Percentiles rank a stretch among this genome's conserved stretches.
Conservation (phyloP, 2,888 invertebrate genomes). For the Cheilosia soror region DNA sequence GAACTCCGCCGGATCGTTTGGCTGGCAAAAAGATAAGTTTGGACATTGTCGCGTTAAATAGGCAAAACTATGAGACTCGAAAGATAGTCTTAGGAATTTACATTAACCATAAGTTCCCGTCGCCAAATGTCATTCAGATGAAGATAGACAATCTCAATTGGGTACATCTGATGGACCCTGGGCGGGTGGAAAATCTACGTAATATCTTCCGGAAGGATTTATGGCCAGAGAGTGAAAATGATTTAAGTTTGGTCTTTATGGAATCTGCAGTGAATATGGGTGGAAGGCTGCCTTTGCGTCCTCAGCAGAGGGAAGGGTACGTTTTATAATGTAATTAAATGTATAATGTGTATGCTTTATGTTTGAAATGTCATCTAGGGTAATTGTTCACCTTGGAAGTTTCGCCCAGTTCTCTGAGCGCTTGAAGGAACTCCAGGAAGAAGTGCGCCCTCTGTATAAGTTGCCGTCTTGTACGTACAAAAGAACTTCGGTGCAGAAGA, state of each 20-base stretch:
- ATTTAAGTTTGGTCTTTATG: slow-evolving; percentile 92
- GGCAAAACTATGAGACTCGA: slow-evolving; percentile 90
- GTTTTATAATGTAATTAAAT: slow-evolving; percentile 1
- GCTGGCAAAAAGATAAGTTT: slow-evolving; percentile 85
- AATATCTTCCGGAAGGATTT: slow-evolving; percentile 91
- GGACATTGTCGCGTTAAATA: slow-evolving; percentile 91
- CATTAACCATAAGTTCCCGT: slow-evolving; percentile 88
- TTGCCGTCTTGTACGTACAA: slow-evolving; percentile 93
- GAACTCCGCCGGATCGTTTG: slow-evolving; percentile 89
- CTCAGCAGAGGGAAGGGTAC: slow-evolving; percentile 93
- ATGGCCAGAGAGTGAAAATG: slow-evolving; percentile 90
- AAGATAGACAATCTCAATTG: slow-evolving; percentile 96
- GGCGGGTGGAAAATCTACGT: slow-evolving; percentile 89
- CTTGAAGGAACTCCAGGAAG: slow-evolving; percentile 86
- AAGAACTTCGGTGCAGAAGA: slow-evolving; percentile 92
- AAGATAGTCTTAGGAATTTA: slow-evolving; percentile 87
- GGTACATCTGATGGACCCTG: slow-evolving; percentile 92
- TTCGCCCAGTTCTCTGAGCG: slow-evolving; percentile 88
- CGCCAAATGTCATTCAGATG: slow-evolving; percentile 91
- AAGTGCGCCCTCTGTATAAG: slow-evolving; percentile 92
- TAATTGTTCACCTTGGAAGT: slow-evolving; percentile 93
- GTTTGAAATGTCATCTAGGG: slow-evolving; percentile 82
- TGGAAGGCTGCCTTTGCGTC: slow-evolving; percentile 91
- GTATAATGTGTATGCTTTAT: no score
- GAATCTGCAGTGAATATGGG: slow-evolving; percentile 94